A percentile compares a stretch with the other conserved stretches of the same genome.
Conservation (phyloP, 2,888 invertebrate genomes). For the Tipula vernalis region DNA sequence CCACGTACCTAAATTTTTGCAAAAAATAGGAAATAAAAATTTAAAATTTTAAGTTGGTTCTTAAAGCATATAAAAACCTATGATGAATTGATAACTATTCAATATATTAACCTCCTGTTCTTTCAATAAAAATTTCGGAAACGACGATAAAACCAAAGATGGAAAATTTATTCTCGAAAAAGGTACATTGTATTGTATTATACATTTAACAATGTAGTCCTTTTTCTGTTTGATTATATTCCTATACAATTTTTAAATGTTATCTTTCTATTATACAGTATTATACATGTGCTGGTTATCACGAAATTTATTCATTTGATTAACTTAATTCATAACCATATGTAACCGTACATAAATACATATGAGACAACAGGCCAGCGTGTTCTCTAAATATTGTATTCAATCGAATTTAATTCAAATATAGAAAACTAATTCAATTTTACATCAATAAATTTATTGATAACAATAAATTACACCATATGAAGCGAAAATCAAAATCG, state of each 20-base stretch:
- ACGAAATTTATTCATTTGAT: neutral
- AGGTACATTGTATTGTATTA: neutral
- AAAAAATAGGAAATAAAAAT: neutral
- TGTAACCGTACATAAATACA: neutral
- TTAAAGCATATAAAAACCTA: neutral
- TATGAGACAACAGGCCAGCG: neutral
- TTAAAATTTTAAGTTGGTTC: neutral
- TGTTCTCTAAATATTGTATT: too few relatives aligned
- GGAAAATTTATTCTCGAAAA: neutral
- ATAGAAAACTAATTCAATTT: neutral
- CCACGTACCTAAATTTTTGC: too few relatives aligned
- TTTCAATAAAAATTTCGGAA: neutral
- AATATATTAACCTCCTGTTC: neutral
- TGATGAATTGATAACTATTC: neutral
- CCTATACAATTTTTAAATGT: neutral
- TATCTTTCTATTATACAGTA: neutral
- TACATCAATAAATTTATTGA: neutral
- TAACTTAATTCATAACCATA: neutral
- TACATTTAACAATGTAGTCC: neutral
- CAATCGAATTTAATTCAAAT: neutral
- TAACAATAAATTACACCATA: too few relatives aligned
- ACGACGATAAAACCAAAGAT: neutral
- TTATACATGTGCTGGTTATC: neutral
- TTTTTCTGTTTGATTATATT: neutral
- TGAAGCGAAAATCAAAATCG: too few relatives aligned